These are phyloP conservation scores for Clistopyga incitator DNA, from an alignment of 2,888 invertebrate species.

Conservation along the genomic window DNA sequence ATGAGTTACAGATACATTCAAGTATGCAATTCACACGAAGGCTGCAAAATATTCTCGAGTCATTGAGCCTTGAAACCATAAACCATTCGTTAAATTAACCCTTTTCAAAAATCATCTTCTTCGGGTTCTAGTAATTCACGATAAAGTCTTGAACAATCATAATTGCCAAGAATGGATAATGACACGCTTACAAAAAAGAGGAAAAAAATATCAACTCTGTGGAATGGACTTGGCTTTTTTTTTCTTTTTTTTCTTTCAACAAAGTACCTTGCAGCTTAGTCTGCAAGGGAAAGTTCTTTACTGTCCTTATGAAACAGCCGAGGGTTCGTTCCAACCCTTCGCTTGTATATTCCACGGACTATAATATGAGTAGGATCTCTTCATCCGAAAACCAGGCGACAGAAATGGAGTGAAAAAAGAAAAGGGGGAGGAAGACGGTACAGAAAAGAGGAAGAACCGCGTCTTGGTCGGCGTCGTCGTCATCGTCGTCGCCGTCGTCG, in stretches of 20 bases:
- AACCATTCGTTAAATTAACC: not conserved
- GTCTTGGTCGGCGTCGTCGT: conserved; percentile 43
- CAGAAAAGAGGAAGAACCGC: conserved; percentile 23
- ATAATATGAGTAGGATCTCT: conserved; percentile 17
- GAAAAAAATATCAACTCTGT: not conserved
- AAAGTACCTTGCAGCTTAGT: not conserved
- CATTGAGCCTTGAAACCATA: no score
- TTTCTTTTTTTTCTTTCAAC: conserved; percentile 4
- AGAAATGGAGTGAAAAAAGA: conserved; percentile 19
- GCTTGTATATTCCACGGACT: conserved; percentile 1
- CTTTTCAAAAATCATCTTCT: not conserved
- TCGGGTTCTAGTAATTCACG: no score
- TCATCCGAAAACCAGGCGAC: conserved; percentile 19
- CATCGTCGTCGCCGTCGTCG: conserved; percentile 30
- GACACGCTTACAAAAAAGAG: not conserved
- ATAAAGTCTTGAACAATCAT: not conserved
- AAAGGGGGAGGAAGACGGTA: conserved; percentile 8
- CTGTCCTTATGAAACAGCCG: not conserved
- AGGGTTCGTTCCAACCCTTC: not conserved
- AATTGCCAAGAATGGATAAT: not conserved
- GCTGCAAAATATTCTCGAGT: no score
- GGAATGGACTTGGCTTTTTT: not conserved
- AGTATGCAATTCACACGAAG: no score
- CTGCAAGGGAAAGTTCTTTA: not conserved
- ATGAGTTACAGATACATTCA: not conserved